Base-by-base conservation (phyloP, 2,113 vertebrate genomes). In the Chitala chitala region DNA sequence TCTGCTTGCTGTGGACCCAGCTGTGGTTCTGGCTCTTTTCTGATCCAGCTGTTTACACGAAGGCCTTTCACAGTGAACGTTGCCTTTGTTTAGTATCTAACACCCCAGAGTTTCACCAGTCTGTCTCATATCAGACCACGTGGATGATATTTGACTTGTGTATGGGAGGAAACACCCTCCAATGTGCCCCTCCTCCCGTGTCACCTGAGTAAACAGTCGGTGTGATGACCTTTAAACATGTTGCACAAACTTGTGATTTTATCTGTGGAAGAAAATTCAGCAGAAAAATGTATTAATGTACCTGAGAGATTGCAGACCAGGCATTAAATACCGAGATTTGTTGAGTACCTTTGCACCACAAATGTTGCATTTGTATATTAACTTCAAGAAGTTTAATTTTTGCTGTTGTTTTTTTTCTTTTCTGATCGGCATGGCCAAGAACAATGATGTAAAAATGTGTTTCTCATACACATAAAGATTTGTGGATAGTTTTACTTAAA, bases 121-220 rank as follows among this genome's bases (percentile, higher is more conserved):
- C 15, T 3, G 15, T 44, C 55, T 50, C 24, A 59, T 72, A 31
- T 61, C 48, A 38, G 40, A 29, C 71, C 71, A 13, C 55, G 12
- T 40, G 42, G 58, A 63, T 51, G 58, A 63, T 51, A 64, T 73
- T 63, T 5, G 44, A 64, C 58, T 48, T 12, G 10, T 63, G n/a
- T 36, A 12, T 24, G 10, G 46, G 29, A n/a, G 56, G 36, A 4
- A 10, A 5, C 31, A 36, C 64, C 64, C 20, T 29, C 58, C 9
- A n/a, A 13, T 5, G n/a, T n/a, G n/a, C n/a, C n/a, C n/a, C n/a
- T n/a, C n/a, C n/a, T n/a, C n/a, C n/a, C n/a, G n/a, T n/a, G 17
- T 29, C 51, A 48, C 29, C 72, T 51, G 46, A 8, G 56, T 73
- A 33, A 73, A 50, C 2, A 64, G 29, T 46, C 29, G 3, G 58